Conservation (phyloP, 1,140 invertebrate species). For the Drosophila chauvacae region DNA sequence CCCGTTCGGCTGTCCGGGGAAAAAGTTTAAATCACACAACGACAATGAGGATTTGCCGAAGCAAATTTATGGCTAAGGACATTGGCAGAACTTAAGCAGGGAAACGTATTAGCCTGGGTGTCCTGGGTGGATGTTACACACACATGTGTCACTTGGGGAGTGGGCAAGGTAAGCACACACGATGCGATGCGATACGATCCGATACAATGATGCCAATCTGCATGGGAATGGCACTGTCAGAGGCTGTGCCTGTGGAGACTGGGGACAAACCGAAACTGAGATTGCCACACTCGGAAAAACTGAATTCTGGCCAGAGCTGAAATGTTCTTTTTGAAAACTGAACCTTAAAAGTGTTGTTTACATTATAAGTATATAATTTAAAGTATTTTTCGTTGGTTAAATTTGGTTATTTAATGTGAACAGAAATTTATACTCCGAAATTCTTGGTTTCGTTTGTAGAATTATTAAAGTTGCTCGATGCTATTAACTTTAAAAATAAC, state of each 20-base stretch:
- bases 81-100: constrained; percentile 77
- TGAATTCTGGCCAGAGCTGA: neutral
- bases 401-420: neutral
- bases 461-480: neutral
- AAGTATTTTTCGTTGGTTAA: neutral
- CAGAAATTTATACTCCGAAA: neutral
- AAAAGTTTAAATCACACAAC: constrained; percentile 84
- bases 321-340: neutral
- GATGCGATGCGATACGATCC: constrained; percentile 41
- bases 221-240: constrained; percentile 54
- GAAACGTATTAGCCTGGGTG: constrained; percentile 42
- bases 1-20: neutral
- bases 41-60: constrained; percentile 80
- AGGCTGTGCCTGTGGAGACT: constrained; percentile 2
- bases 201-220: constrained; percentile 79
- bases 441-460: neutral
- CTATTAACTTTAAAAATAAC: neutral
- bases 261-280: constrained; percentile 15
- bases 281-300: constrained; percentile 11
- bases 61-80: constrained; percentile 81
- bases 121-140: constrained; percentile 42
- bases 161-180: constrained; percentile 39
- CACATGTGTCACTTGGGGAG: constrained; percentile 41
- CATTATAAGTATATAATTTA: neutral
- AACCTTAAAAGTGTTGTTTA: neutral